Base-by-base conservation (phyloP, 2,797 vertebrate genomes). In the Menidia menidia region DNA sequence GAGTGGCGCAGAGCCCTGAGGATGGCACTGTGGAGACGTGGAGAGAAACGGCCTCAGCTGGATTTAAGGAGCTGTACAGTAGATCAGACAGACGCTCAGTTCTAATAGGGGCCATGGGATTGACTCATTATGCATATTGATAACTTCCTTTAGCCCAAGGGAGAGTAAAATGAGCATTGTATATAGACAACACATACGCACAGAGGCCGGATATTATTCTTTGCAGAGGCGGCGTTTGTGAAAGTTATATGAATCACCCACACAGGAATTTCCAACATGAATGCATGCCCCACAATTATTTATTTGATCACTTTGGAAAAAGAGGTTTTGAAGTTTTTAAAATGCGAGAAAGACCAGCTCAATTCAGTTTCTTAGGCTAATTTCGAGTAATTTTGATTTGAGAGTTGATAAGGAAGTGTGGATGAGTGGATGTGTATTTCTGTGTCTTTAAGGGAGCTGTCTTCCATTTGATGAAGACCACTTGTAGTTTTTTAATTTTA, bases 1-100 rank as follows among this genome's bases (percentile, higher is more conserved):
- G 19, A 55, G 51, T 45, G 80, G 32, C 7, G 35, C 51, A 69
- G 54, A 83, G 84, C 56, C 88, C 91, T 91, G 87, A 77, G 77
- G 89, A 85, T 89, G 91, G 89, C 88, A 90, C 78, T 92, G 90
- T 90, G 87, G 88, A 88, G 86, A 85, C 82, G 18, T 78, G 72
- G 59, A 90, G 68, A 45, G 69, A 76, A 83, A 59, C 41, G 68
- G 31, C 50, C 8, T 6, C 32, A 41, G 59, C 45, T 61, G 61
- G 62, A 68, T 69, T 77, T 64, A 65, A 66, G 68, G 47, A 42
- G 59, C 63, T 51, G 82, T 44, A 56, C 41, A 68, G 69, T 64
- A 64, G 73, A 81, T 76, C 68, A 80, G 60, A 71, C 60, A 55
- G 60, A 67, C 39, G 67, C 71, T 74, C 50, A 31, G n/a, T 33